Evolutionary conservation across 2,888 invertebrate species (phyloP).

Genomic region (Macrophya alboannulata): DNA sequence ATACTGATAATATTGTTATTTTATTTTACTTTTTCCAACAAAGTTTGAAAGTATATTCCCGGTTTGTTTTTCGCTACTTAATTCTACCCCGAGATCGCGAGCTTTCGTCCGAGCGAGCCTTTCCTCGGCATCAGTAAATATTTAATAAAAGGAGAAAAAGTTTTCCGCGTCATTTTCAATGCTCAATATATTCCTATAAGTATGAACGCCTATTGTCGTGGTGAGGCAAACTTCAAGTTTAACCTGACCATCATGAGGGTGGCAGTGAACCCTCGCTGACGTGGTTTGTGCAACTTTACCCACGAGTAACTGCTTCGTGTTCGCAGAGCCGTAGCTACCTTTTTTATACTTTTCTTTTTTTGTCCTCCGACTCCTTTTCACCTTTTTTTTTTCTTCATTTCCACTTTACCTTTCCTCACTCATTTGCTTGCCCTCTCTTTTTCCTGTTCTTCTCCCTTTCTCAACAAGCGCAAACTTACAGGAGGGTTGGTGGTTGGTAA

Average conservation of each 20-base stretch:
- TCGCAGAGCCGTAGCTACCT: conserved; percentile 14
- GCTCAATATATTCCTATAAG: background rate
- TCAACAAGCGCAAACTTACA: conserved; percentile 20
- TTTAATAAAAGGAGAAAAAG: conserved; percentile 31
- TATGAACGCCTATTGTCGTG: background rate
- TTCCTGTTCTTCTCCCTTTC: background rate
- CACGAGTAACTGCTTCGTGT: conserved; percentile 21
- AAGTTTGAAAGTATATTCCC: background rate
- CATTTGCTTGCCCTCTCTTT: background rate
- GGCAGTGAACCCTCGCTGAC: conserved; percentile 42
- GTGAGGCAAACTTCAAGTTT: background rate
- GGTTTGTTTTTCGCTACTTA: background rate
- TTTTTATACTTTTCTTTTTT: conserved; percentile 15
- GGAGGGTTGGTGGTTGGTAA: conserved; percentile 44
- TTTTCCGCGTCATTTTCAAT: background rate
- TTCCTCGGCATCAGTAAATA: conserved; percentile 2
- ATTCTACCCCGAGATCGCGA: background rate
- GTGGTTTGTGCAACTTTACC: conserved; percentile 37
- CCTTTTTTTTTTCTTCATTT: conserved; percentile 17
- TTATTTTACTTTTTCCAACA: conserved; percentile 1
- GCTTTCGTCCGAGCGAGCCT: background rate
- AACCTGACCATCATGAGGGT: conserved; percentile 46
- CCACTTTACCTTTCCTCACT: conserved; percentile 42
- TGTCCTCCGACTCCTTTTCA: background rate
- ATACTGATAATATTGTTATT: background rate